A percentile compares a stretch with the other conserved stretches of the same genome.
These are phyloP conservation scores for Alviniconcha strummeri DNA, from an alignment of 2,888 invertebrate species.

Conservation along the genomic window DNA sequence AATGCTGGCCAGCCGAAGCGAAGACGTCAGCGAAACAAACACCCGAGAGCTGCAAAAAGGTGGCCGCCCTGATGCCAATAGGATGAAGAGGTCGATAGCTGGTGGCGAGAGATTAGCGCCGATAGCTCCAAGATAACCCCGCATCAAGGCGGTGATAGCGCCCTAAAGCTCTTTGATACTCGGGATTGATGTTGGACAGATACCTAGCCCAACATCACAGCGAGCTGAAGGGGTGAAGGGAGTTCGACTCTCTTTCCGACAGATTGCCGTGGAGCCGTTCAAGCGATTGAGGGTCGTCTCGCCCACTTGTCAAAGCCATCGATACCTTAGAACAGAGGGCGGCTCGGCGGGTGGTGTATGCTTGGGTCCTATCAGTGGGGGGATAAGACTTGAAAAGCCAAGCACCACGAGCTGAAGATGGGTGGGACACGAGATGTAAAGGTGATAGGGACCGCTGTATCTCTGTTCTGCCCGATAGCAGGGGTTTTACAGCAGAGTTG, in stretches of 20 bases:
- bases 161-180: no score
- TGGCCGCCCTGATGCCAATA: not conserved
- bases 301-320: slow-evolving; percentile 3
- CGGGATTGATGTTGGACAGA: not conserved
- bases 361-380: not conserved
- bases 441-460: not conserved
- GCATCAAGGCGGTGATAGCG: no score
- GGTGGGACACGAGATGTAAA: not conserved
- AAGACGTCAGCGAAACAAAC: not conserved
- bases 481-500: no score
- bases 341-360: not conserved
- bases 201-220: slow-evolving; percentile 8
- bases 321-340: not conserved
- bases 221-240: not conserved
- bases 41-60: not conserved
- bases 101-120: not conserved
- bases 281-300: not conserved
- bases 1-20: not conserved
- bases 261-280: not conserved
- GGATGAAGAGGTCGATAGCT: slow-evolving; percentile 1
- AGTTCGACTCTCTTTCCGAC: slow-evolving; percentile 6
- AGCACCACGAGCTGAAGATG: not conserved
- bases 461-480: no score
- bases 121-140: not conserved
- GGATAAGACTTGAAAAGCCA: not conserved